Conservation (phyloP, 2,797 vertebrate species). For the Ispidina lecontei region DNA sequence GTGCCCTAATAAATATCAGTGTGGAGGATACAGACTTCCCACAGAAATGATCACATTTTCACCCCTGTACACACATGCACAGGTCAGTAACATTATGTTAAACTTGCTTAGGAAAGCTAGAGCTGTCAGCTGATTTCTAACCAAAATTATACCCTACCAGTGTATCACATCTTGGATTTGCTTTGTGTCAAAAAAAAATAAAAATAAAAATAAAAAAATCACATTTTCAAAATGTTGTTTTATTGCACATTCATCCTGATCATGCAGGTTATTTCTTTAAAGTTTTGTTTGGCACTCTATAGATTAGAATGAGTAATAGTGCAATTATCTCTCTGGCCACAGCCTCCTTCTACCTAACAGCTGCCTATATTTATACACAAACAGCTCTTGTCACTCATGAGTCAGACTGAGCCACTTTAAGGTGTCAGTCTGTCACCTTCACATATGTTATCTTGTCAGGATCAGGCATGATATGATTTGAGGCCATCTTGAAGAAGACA, state of each 20-base stretch:
- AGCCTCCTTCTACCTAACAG: slow-evolving; percentile 30
- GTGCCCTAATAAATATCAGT: slow-evolving; percentile 55
- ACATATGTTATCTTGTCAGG: slow-evolving; percentile 82
- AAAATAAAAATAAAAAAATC: slow-evolving; percentile 64
- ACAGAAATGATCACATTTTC: slow-evolving; percentile 11
- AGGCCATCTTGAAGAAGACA: slow-evolving; percentile 87
- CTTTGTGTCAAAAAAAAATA: slow-evolving; percentile 31
- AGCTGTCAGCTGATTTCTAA: slow-evolving; percentile 48
- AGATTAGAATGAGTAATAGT: slow-evolving; percentile 76
- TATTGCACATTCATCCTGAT: slow-evolving; percentile 87
- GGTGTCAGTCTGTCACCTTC: slow-evolving; percentile 77
- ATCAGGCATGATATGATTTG: slow-evolving; percentile 77
- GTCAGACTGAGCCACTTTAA: slow-evolving; percentile 1
- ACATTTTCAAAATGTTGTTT: slow-evolving; percentile 78
- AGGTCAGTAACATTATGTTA: slow-evolving; percentile 8
- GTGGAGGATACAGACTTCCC: neutral
- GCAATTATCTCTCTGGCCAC: slow-evolving; percentile 57
- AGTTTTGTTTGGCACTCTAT: slow-evolving; percentile 64
- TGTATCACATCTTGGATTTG: slow-evolving; percentile 59
- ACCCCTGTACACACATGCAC: neutral
- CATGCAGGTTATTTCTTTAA: slow-evolving; percentile 69
- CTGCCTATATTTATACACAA: slow-evolving; percentile 60
- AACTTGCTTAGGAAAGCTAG: slow-evolving; percentile 38
- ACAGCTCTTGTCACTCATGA: slow-evolving; percentile 42
- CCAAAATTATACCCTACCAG: slow-evolving; percentile 54